Evolutionary conservation across 2,797 vertebrate genomes (phyloP), one percentile per base, ranked within the genome.

Genomic region (Dendrocincla tyrannina): DNA sequence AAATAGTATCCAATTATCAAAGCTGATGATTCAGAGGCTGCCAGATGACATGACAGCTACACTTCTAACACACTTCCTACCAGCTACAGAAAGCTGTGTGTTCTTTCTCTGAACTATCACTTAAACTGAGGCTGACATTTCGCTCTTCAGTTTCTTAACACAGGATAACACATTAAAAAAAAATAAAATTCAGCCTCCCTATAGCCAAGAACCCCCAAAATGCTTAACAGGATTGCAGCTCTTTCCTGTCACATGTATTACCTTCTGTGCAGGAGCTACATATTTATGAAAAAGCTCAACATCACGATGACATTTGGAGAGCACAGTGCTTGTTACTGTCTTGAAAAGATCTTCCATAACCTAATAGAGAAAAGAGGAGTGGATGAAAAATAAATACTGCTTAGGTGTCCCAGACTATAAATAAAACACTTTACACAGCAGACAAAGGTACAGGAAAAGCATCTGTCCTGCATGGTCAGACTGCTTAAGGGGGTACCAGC

Each of bases 331-430:
- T 9, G 99, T 98, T 50, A 97, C 95, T 7, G 97, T 97, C 96
- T 98, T 99, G 97, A 99, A 98, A 96, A 99, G 97, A 77, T 98
- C 97, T 97, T 99, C 99, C 97, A 99, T 99, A 89, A 99, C 98
- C 99, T 99, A 95, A 50, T 0, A 72, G 64, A 77, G 56, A 95
- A 95, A 97, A 96, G 37, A 96, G 66, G 55, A 90, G 35, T 20
- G 17, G 19, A 63, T 80, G 44, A 93, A 73, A 81, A 87, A 84
- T 58, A 42, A 81, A 78, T 66, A 90, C 11, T 22, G 77, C 77
- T 90, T 47, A 69, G 28, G 89, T 85, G 59, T 42, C 41, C 39
- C n/a, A 68, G 18, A 25, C 60, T 76, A 50, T 44, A 77, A 88
- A 91, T 83, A 64, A 90, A 89, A 76, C 17, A 78, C 0, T 0